These are phyloP conservation scores for Ptilonorhynchus violaceus DNA, from an alignment of 2,113 vertebrate genomes.

Conservation along the genomic window DNA sequence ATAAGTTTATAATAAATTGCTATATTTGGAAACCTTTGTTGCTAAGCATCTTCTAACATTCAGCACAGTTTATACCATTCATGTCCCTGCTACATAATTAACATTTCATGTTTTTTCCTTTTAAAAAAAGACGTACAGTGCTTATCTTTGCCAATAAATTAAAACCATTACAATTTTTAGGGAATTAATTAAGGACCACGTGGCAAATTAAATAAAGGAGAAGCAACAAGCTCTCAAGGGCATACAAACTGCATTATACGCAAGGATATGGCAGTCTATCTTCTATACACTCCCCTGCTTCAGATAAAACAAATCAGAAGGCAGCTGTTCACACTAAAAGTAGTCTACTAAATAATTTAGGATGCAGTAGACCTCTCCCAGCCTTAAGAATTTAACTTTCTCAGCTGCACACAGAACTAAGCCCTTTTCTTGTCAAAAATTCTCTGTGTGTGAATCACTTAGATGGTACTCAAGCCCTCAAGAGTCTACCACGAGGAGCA, in stretches of 20 bases:
- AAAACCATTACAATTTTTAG: slow-evolving; percentile 44
- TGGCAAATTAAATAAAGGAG: slow-evolving; percentile 45
- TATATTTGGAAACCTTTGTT: slow-evolving; percentile 84
- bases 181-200: slow-evolving; percentile 57
- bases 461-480: not conserved
- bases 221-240: not conserved
- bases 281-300: not conserved
- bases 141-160: slow-evolving; percentile 68
- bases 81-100: slow-evolving; percentile 75
- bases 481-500: not conserved
- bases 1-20: slow-evolving; percentile 80
- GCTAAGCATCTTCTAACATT: slow-evolving; percentile 84
- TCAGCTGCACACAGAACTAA: not conserved
- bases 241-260: slow-evolving; percentile 2
- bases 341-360: not conserved
- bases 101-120: slow-evolving; percentile 71
- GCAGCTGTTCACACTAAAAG: slow-evolving; percentile 30
- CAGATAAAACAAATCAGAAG: slow-evolving; percentile 39
- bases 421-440: not conserved
- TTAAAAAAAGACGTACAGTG: not conserved
- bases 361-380: not conserved
- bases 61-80: slow-evolving; percentile 80
- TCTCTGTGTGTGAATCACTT: not conserved
- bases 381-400: not conserved
- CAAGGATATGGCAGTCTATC: not conserved